Base-by-base conservation (phyloP, 2,888 invertebrate species). In the Pseudeuparius sepicola region DNA sequence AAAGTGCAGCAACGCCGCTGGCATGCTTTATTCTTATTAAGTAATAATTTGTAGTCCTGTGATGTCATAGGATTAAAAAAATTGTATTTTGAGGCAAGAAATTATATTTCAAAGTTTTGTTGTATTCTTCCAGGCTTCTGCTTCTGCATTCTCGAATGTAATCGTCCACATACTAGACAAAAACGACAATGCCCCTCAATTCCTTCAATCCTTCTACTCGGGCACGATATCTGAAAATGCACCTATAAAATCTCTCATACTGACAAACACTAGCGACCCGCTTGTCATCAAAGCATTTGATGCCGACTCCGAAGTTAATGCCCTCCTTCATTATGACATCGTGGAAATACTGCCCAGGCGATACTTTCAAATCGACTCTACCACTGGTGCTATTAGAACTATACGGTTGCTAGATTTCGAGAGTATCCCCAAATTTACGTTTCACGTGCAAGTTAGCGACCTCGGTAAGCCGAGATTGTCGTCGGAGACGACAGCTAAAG, bases 211-310 rank as follows among this genome's bases (percentile, higher is more conserved):
- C 26, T 56, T 63, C 42, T 86, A 81, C 61, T 64, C 66, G 43
- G 87, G 86, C n/a, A 69, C 69, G 50, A 75, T 86, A 40, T 75
- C 78, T 30, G 90, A 90, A 64, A 74, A 80, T 13, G 77, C 79
- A 3, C 67, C 70, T 14, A 66, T 78, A 38, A 81, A 78, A 41
- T 81, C 84, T 25, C 67, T 87, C 37, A 82, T 88, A 28, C 63
- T 82, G 25, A 71, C 73, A 10, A 71, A 73, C 45, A 64, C 66
- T 6, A 79, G 76, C 48, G 65, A 68, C 20, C 93, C 93, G 24
- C 68, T 96, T 34, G 88, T 93, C 34, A 76, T 96, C 38, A 75
- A 73, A 49, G 87, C 90, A 1, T 67, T 67, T 37, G 96, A 97
- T 63, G 73, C 67, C 2, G 97, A 97, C 66, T 82, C 85, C 24